Evolutionary conservation across 2,888 invertebrate species (phyloP), one percentile per base, ranked within the genome.

Genomic region (Anthrax anthrax): DNA sequence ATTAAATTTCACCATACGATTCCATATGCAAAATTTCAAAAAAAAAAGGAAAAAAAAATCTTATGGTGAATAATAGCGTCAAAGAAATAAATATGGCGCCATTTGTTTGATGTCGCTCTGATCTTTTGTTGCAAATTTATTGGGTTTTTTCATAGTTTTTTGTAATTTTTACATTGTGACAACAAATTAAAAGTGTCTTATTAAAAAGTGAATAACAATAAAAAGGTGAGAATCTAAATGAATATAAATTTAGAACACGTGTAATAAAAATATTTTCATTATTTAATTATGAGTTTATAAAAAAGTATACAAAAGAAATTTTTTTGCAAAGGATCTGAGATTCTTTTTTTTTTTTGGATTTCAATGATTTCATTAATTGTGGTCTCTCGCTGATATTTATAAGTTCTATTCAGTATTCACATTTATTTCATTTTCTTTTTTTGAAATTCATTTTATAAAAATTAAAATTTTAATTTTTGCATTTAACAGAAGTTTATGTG

Each of bases 51-150:
- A n/a, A n/a, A n/a, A n/a, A n/a, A n/a, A n/a, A n/a, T n/a, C n/a
- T n/a, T n/a, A n/a, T n/a, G 23, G 23, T 23, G 23, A 23, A 44
- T 12, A 34, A 44, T 39, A 32, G 36, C 39, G 39, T 44, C 39
- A 16, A 44, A 40, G 34, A 32, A 45, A 39, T 45, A 45, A 45
- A 45, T 40, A 45, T 45, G 45, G 46, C 46, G 46, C 46, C 46
- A 46, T 38, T 46, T 46, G 46, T 46, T 46, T 45, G 40, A 37
- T 45, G 45, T 45, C 45, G 45, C 45, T 41, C 38, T 38, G 8
- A 4, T 42, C 38, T 42, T 46, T 42, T 42, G 38, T 45, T 45
- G 45, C 40, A 23, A 45, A 40, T 40, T 23, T 19, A 40, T 45
- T 45, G 40, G 34, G 27, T 46, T 46, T n/a, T 46, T 46, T 37